phyloP scores from a whole-genome alignment of 2,113 vertebrate species.

The Miniopterus natalensis region DNA sequence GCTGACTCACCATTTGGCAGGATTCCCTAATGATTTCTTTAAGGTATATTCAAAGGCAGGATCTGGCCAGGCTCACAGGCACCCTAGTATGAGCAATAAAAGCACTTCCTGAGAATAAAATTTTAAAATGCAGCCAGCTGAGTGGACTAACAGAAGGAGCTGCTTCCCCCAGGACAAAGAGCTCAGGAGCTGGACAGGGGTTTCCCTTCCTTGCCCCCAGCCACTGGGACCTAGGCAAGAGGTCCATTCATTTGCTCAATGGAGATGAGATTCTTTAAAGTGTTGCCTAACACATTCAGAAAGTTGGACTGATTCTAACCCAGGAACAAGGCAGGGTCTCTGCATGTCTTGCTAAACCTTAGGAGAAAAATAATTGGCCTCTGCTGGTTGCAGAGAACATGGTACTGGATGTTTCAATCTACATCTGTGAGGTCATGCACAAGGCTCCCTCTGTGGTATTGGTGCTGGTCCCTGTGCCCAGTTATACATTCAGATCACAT shows the following conservation, averaged over 20 bases:
- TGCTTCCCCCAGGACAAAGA: not conserved
- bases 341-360: not conserved
- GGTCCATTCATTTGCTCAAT: not conserved
- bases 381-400: not conserved
- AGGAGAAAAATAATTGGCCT: not conserved
- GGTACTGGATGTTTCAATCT: accelerated
- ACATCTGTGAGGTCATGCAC: not conserved
- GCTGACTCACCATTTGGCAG: not conserved
- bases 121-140: not conserved
- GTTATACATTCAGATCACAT: accelerated
- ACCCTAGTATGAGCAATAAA: not conserved
- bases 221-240: accelerated
- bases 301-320: not conserved
- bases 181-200: not conserved
- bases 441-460: too few species aligned
- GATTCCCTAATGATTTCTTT: not conserved
- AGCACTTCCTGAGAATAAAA: not conserved
- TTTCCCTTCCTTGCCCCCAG: not conserved
- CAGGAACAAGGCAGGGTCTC: too few species aligned
- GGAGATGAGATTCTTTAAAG: not conserved
- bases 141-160: not conserved
- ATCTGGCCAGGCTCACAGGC: not conserved
- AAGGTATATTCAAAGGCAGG: not conserved
- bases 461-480: not conserved
- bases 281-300: not conserved